Evolutionary conservation across 2,797 vertebrate species (phyloP), one percentile per base, ranked within the genome.

Genomic region (Threskiornis aethiopicus): DNA sequence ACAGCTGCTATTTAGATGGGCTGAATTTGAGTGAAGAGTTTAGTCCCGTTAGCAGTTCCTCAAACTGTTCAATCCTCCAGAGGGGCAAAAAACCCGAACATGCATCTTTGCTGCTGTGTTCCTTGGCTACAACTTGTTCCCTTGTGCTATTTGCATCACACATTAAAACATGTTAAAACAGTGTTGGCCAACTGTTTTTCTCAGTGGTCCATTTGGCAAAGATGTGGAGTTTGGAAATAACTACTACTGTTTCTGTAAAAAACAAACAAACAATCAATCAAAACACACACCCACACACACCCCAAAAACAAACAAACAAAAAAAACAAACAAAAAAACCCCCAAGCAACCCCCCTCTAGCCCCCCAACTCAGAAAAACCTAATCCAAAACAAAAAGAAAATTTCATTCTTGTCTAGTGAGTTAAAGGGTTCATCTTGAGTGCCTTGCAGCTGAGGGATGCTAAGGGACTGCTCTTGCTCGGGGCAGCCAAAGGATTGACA

Each of bases 151-250:
- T 44, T 70, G 11, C 5, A 6, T 39, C 19, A 19, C 8, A 2
- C 2, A 3, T 35, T 29, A 5, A 31, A 41, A 10, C 6, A 41
- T 0, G 1, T 26, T 13, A 1, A 18, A 19, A 15, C 28, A 33
- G 33, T 11, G 24, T 21, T 26, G 21, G 51, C 37, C 62, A 87
- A 13, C 35, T 64, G 1, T 52, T 52, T 73, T 76, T 62, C 24
- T 57, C 28, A 29, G 37, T 35, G 55, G 33, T 11, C 28, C 6
- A 6, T n/a, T 28, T 54, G 35, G 8, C 11, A 65, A 70, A 70
- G 39, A 41, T 20, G 8, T 1, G 19, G 29, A 14, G 6, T 37
- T 41, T 47, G 20, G 46, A 77, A 77, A 61, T 18, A 42, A 33
- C 26, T 3, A 22, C 18, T 10, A 33, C 12, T 17, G 35, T 19